Evolutionary conservation across 2,888 invertebrate genomes (phyloP).

Genomic region (Agriopis marginaria): DNA sequence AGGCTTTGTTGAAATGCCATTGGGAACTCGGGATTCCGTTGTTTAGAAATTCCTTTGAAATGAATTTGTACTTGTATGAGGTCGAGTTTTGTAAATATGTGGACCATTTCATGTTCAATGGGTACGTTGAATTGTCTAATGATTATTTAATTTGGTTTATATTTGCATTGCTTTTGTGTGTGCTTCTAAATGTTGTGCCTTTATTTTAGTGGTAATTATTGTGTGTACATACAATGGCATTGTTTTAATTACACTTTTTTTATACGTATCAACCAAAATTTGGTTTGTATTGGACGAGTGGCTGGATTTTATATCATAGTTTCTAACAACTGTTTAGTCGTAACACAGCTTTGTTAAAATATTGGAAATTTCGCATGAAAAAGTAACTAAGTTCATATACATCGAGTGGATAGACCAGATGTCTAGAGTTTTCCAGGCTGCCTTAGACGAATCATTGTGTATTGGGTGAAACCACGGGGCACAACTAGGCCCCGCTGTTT

Average conservation of each 20-base stretch:
- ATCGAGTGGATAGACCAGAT: too few relatives aligned
- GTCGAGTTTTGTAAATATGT: conserved; percentile 72
- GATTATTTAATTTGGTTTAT: conserved; percentile 74
- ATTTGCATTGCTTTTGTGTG: conserved; percentile 55
- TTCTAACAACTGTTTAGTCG: too few relatives aligned
- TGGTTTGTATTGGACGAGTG: too few relatives aligned
- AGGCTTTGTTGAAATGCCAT: conserved; percentile 85
- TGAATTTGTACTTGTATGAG: conserved; percentile 81
- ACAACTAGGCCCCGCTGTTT: too few relatives aligned
- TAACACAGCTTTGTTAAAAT: too few relatives aligned
- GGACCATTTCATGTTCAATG: conserved; percentile 71
- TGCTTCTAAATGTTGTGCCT: conserved; percentile 32
- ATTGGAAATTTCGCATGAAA: too few relatives aligned
- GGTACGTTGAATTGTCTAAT: conserved; percentile 59
- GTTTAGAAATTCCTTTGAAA: conserved; percentile 84
- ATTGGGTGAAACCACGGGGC: too few relatives aligned
- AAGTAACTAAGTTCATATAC: too few relatives aligned
- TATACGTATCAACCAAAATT: background rate
- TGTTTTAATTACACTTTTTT: conserved; percentile 8
- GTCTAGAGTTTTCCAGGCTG: too few relatives aligned
- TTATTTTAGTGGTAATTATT: conserved; percentile 21
- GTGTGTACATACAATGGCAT: conserved; percentile 5
- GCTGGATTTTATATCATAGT: too few relatives aligned
- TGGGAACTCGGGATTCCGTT: conserved; percentile 80
- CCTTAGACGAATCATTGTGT: too few relatives aligned